Conservation (phyloP, 92 coral and sea anemone species). For the Umimayanthus chanpuru region DNA sequence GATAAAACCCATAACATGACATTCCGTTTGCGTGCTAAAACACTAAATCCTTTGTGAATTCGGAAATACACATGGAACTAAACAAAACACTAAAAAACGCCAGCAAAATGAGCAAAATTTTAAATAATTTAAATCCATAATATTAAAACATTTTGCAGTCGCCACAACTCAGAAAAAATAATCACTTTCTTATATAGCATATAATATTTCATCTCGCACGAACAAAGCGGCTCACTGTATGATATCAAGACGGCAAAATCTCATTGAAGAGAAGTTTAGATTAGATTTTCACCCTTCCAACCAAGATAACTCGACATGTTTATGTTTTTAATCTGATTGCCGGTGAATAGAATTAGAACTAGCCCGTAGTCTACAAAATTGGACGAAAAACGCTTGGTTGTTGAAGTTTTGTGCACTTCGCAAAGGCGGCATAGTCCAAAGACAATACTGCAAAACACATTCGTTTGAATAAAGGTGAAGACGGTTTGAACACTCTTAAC, state of each 20-base stretch:
- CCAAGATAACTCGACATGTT: slow-evolving; percentile 13
- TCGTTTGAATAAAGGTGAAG: neutral
- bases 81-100: neutral
- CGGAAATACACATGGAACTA: neutral
- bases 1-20: neutral
- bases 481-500: neutral
- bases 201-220: neutral
- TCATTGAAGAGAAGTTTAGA: slow-evolving; percentile 26
- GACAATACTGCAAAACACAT: neutral
- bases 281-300: neutral
- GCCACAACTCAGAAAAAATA: neutral
- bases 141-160: neutral
- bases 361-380: neutral
- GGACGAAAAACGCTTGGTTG: neutral
- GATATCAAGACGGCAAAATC: slow-evolving; percentile 12
- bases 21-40: neutral
- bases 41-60: neutral
- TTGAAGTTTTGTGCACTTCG: neutral
- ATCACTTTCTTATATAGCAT: neutral
- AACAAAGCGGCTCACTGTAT: neutral
- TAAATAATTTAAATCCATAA: neutral
- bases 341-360: neutral
- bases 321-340: neutral
- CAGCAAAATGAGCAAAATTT: neutral
- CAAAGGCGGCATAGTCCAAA: neutral